Evolutionary conservation across 1,140 invertebrate genomes (phyloP).

Genomic region (Prorops nasuta): DNA sequence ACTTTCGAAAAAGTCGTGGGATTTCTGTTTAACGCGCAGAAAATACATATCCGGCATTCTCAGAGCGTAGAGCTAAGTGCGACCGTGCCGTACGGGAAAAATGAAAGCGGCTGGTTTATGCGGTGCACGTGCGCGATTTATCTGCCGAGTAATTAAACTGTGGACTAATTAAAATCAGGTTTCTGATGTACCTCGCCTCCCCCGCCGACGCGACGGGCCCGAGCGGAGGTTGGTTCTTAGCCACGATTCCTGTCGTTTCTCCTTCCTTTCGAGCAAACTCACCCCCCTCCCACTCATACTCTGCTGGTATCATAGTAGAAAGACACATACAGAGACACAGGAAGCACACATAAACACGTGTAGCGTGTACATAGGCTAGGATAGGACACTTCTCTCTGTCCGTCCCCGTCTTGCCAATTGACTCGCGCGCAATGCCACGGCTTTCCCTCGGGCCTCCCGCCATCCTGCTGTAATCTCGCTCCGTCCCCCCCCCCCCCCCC

Average conservation of each 20-base stretch:
- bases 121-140: constrained; percentile 59
- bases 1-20: no score
- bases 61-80: constrained; percentile 40
- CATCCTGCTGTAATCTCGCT: no score
- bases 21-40: no score
- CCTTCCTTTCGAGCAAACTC: constrained; percentile 14
- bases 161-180: constrained; percentile 60
- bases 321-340: no score
- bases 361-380: no score
- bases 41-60: constrained; percentile 49
- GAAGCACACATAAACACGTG: no score
- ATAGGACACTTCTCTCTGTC: no score
- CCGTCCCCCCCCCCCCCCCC: no score
- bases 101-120: constrained; percentile 58
- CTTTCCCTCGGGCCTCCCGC: no score
- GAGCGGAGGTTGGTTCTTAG: constrained; percentile 9
- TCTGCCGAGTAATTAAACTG: constrained; percentile 59
- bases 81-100: constrained; percentile 46
- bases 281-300: constrained; percentile 7
- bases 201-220: constrained; percentile 8
- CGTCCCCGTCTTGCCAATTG: no score
- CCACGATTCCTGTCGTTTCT: constrained; percentile 21
- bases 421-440: no score
- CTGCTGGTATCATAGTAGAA: no score
- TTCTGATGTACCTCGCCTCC: constrained; percentile 52